Evolutionary conservation across 2,797 vertebrate genomes (phyloP), one percentile per base, ranked within the genome.

Genomic region (Clarias pachynema): DNA sequence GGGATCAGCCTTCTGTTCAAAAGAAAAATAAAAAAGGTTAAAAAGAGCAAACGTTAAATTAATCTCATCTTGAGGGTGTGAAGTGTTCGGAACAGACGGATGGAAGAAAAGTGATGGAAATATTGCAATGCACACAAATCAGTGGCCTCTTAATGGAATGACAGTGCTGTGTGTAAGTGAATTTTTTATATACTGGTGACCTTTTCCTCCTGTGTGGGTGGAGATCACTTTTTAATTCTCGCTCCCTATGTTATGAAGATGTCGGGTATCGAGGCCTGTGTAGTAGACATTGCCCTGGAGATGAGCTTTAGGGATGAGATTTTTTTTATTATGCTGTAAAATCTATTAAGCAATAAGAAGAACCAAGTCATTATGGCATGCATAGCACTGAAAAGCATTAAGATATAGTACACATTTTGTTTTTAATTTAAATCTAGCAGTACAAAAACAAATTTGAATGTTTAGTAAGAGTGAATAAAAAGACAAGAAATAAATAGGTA

Each of bases 61-160:
- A 84, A 89, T 88, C 86, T 82, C 78, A 86, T 75, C 66, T 83
- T 83, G 66, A 73, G 0, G 7, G 37, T 92, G 89, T 92, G 92
- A 93, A 93, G 92, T 85, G 49, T 77, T 85, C 87, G 89, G 77
- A 90, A 85, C 63, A 89, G 63, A 82, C 77, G 72, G 84, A 57
- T 70, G 89, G 69, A 81, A 44, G 74, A 80, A 79, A 83, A 81
- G 88, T 83, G 80, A 87, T 56, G 72, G 86, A 16, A 68, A 84
- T 63, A 82, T 77, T 84, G 82, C 87, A 83, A 26, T 74, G 73
- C 77, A 89, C 86, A 86, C 72, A 87, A 87, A 90, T 89, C 70
- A 56, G 59, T 81, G 81, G 86, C 83, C 75, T 84, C 62, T 86
- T 89, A 90, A 87, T 86, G 77, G 65, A 86, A 87, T 70, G 75